Evolutionary conservation across 2,888 invertebrate species (phyloP).

Genomic region (Ecdyonurus torrentis): DNA sequence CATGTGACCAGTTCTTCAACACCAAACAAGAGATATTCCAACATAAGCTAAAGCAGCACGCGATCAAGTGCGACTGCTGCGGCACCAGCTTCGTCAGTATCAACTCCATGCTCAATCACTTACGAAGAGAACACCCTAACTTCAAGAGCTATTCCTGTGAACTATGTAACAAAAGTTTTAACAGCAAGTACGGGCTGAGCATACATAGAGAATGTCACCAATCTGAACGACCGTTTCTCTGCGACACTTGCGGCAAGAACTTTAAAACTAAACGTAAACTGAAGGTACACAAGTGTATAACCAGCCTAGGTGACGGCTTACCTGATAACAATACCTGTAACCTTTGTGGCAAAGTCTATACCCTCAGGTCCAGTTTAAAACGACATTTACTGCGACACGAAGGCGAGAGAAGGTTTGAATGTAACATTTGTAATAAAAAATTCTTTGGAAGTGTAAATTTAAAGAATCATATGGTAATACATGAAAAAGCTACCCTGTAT

Average conservation of each 20-base stretch:
- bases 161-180: neutral
- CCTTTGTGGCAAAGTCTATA: slow-evolving; percentile 1
- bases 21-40: neutral
- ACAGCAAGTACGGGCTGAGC: neutral
- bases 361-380: neutral
- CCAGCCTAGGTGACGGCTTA: neutral
- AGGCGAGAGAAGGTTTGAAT: neutral
- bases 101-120: neutral
- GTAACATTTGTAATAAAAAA: neutral
- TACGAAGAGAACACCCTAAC: neutral
- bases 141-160: neutral
- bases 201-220: neutral
- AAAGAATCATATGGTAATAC: neutral
- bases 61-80: neutral
- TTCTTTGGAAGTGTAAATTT: neutral
- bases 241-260: neutral
- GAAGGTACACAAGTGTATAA: neutral
- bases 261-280: neutral
- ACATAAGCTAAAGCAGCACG: neutral
- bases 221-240: neutral
- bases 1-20: neutral
- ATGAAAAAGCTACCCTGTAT: neutral
- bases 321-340: neutral
- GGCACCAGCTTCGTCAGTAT: neutral
- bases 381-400: neutral